Evolutionary conservation across 2,888 invertebrate species (phyloP).

Genomic region (Noctua janthina): DNA sequence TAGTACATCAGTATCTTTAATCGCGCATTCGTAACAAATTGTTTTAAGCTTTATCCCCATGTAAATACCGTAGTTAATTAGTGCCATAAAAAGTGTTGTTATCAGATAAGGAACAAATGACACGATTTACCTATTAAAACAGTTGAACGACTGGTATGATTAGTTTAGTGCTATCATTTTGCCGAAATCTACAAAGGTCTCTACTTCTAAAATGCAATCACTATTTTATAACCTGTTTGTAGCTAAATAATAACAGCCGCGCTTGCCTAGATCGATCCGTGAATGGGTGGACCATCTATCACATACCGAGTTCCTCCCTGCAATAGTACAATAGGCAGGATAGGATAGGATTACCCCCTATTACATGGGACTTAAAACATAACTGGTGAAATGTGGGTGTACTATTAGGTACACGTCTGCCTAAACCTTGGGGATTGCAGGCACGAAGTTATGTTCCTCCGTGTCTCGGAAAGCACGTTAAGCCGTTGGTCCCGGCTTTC

Average conservation of each 20-base stretch:
- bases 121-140: constrained; percentile 20
- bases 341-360: too few relatives aligned
- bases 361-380: too few relatives aligned
- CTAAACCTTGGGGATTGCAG: too few relatives aligned
- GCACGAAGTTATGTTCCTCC: background rate
- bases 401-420: too few relatives aligned
- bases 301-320: background rate
- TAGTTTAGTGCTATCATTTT: constrained; percentile 2
- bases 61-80: background rate
- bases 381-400: too few relatives aligned
- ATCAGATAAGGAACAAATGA: constrained; percentile 33
- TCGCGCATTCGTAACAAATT: background rate
- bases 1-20: background rate
- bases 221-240: background rate
- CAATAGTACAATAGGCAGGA: background rate
- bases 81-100: background rate
- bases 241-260: background rate
- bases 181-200: background rate
- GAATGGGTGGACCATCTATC: background rate
- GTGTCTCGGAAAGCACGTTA: background rate
- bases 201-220: background rate
- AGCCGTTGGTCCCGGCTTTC: background rate
- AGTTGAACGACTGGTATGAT: constrained; percentile 5
- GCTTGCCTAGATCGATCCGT: background rate
- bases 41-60: background rate